Conservation (phyloP, 1,140 invertebrate species). For the Drosophila mayri region DNA sequence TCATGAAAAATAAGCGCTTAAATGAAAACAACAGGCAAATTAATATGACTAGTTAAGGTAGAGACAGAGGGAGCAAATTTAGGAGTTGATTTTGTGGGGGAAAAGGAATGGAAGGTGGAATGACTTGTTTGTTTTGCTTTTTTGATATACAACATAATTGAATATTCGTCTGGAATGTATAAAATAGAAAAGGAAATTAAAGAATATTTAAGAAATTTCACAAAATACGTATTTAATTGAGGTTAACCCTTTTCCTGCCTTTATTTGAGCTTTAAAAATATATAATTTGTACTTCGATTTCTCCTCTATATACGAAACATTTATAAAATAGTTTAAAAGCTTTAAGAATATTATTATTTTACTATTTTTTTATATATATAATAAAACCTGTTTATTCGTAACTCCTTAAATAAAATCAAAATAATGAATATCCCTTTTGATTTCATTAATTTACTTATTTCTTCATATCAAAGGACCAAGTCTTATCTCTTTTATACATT, state of each 20-base stretch:
- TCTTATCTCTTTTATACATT: background rate
- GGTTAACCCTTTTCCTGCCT: too few species aligned
- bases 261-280: too few species aligned
- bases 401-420: background rate
- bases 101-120: conserved; percentile 2
- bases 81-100: background rate
- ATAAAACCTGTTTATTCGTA: too few species aligned
- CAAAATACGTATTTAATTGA: background rate
- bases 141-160: background rate
- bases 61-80: background rate
- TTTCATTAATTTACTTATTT: background rate
- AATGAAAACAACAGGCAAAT: conserved; percentile 7
- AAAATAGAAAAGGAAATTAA: background rate
- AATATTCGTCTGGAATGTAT: background rate
- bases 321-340: background rate
- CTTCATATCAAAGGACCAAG: background rate
- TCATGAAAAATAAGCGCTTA: conserved; percentile 4
- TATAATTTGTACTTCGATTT: background rate
- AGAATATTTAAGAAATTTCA: background rate
- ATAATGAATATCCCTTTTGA: background rate
- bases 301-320: background rate
- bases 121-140: conserved; percentile 1
- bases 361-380: background rate
- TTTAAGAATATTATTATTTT: background rate
- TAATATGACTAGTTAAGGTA: conserved; percentile 4